Evolutionary conservation across 2,888 invertebrate genomes (phyloP), one percentile per base, ranked within the genome.

Genomic region (Erebia epiphron): DNA sequence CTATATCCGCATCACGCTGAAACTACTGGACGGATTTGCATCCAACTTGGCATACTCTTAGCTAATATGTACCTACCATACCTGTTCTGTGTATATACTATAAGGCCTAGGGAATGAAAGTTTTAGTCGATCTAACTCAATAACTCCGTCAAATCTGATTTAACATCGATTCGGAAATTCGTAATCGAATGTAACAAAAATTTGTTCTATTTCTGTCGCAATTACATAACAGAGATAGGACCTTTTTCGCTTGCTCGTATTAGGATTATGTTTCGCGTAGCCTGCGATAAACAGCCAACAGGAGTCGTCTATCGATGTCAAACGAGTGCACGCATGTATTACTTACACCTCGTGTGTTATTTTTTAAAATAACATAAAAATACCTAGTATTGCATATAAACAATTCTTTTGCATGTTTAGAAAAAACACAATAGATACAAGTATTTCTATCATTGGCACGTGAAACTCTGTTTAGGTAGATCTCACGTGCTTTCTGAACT

Each of bases 181-280:
- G 21, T 21, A 21, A 1, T 21, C n/a, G n/a, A n/a, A n/a, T n/a
- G n/a, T 21, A 21, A 21, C 21, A 21, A 21, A 21, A 21, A 21
- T 21, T 1, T 21, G 21, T 21, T 21, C 21, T 21, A 1, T 69
- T 54, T 46, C 14, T 64, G 60, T 18, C 58, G 14, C 16, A 9
- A 66, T 77, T 75, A 74, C 75, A 71, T 77, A 76, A 78, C 52
- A 9, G 46, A 26, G 41, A 21, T 68, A 85, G 86, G 83, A 85
- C 83, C 84, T 79, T 73, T 78, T 77, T 76, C 74, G 57, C 77
- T 72, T 75, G 61, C 72, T 76, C 70, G 52, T 46, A 54, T 70
- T 35, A 64, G 77, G 80, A 75, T 82, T 77, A 79, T 80, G 75
- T 82, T 82, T 82, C 75, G 73, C 79, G 79, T 74, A 73, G 76